Conservation (phyloP, 2,888 invertebrate genomes). For the Rotaria socialis region DNA sequence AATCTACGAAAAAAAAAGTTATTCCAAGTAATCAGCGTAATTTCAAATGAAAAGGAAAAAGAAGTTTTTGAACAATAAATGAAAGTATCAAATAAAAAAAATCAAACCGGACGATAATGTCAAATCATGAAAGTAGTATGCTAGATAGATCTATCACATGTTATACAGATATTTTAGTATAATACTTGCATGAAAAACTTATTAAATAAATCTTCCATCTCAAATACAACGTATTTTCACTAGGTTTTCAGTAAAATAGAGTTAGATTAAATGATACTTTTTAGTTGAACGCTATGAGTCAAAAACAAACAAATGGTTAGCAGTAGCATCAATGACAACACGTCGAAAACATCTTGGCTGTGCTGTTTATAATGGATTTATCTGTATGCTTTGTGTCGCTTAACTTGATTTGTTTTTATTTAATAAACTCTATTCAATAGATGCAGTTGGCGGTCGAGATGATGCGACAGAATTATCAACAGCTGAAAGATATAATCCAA, state of each 20-base stretch:
- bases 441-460: constrained; percentile 89
- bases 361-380: constrained; percentile 93
- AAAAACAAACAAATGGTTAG: constrained; percentile 79
- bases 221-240: too few species aligned
- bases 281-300: constrained; percentile 84
- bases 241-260: not conserved
- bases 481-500: constrained; percentile 91
- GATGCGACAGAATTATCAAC: constrained; percentile 93
- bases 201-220: too few species aligned
- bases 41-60: too few species aligned
- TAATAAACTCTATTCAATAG: not conserved
- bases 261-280: not conserved
- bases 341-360: constrained; percentile 90
- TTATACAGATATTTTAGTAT: too few species aligned
- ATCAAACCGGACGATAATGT: too few species aligned
- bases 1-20: too few species aligned
- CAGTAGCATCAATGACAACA: constrained; percentile 83
- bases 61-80: too few species aligned
- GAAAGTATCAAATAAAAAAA: too few species aligned
- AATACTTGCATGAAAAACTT: too few species aligned
- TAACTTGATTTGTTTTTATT: not conserved
- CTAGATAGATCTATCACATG: too few species aligned
- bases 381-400: constrained; percentile 65
- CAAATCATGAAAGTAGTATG: too few species aligned
- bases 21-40: too few species aligned